These are phyloP conservation scores for Epinephelus moara DNA, from an alignment of 2,113 vertebrate genomes.

Conservation along the genomic window DNA sequence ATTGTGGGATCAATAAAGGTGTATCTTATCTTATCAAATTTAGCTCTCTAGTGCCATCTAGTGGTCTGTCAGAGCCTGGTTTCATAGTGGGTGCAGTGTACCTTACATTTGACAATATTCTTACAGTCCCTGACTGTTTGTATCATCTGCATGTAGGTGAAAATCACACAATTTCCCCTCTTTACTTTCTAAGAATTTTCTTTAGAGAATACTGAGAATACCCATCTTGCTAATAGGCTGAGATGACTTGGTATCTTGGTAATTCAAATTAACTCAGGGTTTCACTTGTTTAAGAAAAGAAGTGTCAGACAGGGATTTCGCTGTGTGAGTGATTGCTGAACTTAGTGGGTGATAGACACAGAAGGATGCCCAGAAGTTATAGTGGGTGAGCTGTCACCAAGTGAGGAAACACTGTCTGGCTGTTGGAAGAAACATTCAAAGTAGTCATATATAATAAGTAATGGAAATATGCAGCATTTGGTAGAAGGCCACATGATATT, in stretches of 20 bases:
- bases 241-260: background rate
- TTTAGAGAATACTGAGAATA: background rate
- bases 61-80: background rate
- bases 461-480: background rate
- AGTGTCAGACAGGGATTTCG: constrained; percentile 6
- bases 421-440: constrained; percentile 2
- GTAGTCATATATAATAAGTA: background rate
- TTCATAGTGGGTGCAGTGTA: background rate
- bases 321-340: constrained; percentile 36
- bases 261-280: background rate
- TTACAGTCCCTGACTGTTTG: background rate
- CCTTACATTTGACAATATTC: background rate
- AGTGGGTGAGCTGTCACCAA: background rate
- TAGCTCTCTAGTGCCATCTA: constrained; percentile 51
- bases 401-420: background rate
- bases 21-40: too few species aligned
- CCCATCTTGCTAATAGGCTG: rapidly evolving
- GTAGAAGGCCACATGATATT: background rate
- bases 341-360: constrained; percentile 28
- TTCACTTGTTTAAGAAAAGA: constrained; percentile 6
- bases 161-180: background rate
- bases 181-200: constrained; percentile 32
- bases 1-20: too few species aligned
- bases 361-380: constrained; percentile 4
- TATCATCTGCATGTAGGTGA: background rate